These are phyloP conservation scores for Andrena hattorfiana DNA, from an alignment of 2,888 invertebrate species.

Conservation along the genomic window DNA sequence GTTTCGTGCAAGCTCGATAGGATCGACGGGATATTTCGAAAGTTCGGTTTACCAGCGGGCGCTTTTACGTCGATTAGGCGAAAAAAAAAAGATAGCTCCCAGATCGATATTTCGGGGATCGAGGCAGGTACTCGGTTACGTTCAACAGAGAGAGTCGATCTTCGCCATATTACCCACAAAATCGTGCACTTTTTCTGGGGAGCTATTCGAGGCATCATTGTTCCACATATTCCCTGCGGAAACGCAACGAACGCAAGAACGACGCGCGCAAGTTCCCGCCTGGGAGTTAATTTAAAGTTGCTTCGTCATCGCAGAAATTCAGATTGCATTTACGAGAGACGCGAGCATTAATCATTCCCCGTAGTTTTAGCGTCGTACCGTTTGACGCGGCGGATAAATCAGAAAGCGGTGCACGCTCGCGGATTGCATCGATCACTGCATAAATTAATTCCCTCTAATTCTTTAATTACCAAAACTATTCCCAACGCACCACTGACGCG, in stretches of 20 bases:
- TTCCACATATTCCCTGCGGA: not conserved
- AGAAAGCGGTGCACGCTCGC: not conserved
- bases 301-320: constrained; percentile 35
- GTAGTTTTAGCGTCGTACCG: constrained; percentile 9
- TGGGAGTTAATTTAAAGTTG: constrained; percentile 32
- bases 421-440: not conserved
- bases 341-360: constrained; percentile 43
- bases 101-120: not conserved
- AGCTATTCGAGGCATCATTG: constrained; percentile 1
- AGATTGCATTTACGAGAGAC: constrained; percentile 35
- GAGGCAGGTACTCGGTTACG: not conserved
- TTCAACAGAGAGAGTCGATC: not conserved
- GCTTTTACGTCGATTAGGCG: constrained; percentile 6
- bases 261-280: not conserved
- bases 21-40: not conserved
- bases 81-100: not conserved
- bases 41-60: not conserved
- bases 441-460: not conserved
- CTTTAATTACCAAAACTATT: not conserved
- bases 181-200: not conserved
- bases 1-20: not conserved
- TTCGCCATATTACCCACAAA: not conserved
- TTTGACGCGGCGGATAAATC: constrained; percentile 7
- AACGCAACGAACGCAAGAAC: constrained; percentile 14
- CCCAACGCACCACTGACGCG: not conserved